Conservation (phyloP, 2,888 invertebrate genomes). For the Lycocerus yunnanus region DNA sequence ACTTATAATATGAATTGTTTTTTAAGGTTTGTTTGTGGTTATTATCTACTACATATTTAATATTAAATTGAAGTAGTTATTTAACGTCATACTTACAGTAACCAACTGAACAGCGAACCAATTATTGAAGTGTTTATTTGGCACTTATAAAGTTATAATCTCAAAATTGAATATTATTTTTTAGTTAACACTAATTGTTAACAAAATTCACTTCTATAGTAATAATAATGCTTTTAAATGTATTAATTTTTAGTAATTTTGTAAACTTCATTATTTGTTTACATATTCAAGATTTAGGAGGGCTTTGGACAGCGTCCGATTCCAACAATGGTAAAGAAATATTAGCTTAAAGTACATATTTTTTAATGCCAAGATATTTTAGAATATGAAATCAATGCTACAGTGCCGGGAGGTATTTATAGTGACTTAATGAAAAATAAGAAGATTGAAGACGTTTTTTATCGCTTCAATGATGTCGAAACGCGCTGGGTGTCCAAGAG, state of each 20-base stretch:
- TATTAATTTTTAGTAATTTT: background rate
- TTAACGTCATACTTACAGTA: background rate
- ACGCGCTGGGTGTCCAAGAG: conserved; percentile 83
- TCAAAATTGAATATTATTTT: background rate
- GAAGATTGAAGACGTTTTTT: conserved; percentile 67
- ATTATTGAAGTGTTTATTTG: background rate
- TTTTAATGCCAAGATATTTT: background rate
- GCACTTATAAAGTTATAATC: background rate
- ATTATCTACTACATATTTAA: background rate
- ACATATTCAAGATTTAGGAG: conserved; percentile 1
- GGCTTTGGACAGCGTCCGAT: background rate
- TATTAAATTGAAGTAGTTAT: background rate
- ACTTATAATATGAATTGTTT: too few species aligned
- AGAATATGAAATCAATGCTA: conserved; percentile 49
- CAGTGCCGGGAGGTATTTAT: conserved; percentile 83
- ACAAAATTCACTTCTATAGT: background rate
- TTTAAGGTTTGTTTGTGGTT: background rate
- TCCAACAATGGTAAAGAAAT: background rate
- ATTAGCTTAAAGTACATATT: background rate
- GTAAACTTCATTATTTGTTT: background rate
- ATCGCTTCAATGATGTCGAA: conserved; percentile 74
- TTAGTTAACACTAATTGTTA: background rate
- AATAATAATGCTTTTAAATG: background rate
- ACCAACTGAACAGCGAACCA: background rate
- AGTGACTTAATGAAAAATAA: conserved; percentile 67